Conservation (phyloP, 2,113 vertebrate species). For the Antechinus stuartii region DNA sequence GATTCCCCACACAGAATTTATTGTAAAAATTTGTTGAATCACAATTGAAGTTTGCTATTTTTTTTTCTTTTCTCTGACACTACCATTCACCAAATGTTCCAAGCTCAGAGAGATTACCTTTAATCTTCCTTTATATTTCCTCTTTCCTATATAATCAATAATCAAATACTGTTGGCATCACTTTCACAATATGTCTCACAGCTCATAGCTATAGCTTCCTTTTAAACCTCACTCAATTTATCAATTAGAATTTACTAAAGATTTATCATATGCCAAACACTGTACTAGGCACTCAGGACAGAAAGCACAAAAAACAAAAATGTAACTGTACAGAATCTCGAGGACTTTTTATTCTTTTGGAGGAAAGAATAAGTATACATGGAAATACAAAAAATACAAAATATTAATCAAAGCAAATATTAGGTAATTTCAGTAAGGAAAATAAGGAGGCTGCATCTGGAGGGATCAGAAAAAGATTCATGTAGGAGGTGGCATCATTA, state of each 20-base stretch:
- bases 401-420: neutral
- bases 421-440: neutral
- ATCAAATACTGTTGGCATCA: neutral
- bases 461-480: neutral
- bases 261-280: neutral
- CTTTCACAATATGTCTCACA: neutral
- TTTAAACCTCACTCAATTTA: neutral
- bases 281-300: neutral
- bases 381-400: neutral
- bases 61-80: neutral
- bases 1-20: neutral
- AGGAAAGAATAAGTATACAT: neutral
- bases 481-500: neutral
- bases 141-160: neutral
- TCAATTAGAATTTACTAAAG: neutral
- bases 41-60: neutral
- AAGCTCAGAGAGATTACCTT: neutral
- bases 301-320: neutral
- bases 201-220: neutral
- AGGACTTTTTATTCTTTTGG: neutral
- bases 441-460: too few species aligned
- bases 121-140: neutral
- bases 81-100: neutral
- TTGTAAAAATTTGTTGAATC: neutral
- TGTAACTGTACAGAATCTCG: neutral